Evolutionary conservation across 1,140 invertebrate genomes (phyloP).

Genomic region (Rhyzopertha dominica): DNA sequence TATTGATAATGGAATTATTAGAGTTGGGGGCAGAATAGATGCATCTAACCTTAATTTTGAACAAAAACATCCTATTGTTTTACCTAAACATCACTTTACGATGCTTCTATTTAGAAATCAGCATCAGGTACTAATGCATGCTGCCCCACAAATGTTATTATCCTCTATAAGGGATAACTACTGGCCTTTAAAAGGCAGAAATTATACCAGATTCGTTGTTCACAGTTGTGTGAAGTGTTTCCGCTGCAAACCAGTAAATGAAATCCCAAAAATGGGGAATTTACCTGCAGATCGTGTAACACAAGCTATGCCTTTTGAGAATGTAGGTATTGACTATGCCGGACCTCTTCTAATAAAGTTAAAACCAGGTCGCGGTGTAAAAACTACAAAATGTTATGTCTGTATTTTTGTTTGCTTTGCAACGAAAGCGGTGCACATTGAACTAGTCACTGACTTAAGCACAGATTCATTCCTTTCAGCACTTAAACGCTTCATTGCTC

Average conservation of each 20-base stretch:
- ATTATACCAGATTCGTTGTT: conserved; percentile 15
- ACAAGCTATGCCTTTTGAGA: conserved; percentile 29
- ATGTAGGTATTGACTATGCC: conserved; percentile 36
- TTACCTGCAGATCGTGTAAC: conserved; percentile 35
- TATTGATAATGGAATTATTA: conserved; percentile 6
- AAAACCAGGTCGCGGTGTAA: conserved; percentile 20
- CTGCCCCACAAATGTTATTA: conserved; percentile 17
- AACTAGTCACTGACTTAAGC: conserved; percentile 27
- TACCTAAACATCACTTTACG: not conserved
- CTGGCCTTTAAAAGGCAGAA: conserved; percentile 18
- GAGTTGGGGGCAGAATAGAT: conserved; percentile 4
- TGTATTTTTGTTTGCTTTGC: conserved; percentile 34
- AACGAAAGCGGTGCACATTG: conserved; percentile 38
- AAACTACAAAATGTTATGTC: conserved; percentile 24
- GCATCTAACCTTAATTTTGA: not conserved
- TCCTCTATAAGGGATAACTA: not conserved
- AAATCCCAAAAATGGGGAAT: conserved; percentile 32
- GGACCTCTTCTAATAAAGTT: conserved; percentile 33
- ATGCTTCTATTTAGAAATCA: conserved; percentile 18
- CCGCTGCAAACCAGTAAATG: conserved; percentile 9
- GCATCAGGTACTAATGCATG: conserved; percentile 30
- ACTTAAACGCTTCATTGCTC: conserved; percentile 33
- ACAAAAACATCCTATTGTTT: conserved; percentile 12
- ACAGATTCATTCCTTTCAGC: conserved; percentile 26
- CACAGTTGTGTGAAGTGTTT: conserved; percentile 18